Evolutionary conservation across 2,888 invertebrate genomes (phyloP).

Genomic region (Camponotus fellah): DNA sequence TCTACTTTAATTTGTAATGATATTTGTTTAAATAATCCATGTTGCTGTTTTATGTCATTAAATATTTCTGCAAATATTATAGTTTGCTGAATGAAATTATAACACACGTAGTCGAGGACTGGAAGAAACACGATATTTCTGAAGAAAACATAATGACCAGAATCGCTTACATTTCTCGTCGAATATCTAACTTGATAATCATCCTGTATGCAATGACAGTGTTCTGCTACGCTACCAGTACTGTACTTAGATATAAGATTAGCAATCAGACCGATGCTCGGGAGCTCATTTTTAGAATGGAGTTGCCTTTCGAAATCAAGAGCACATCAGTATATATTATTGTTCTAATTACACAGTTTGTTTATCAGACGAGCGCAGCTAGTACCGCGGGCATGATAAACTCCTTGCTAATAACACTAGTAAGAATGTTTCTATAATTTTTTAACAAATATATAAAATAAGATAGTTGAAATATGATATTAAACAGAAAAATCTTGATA

Average conservation of each 20-base stretch:
- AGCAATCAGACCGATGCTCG: not conserved
- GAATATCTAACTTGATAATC: conserved; percentile 42
- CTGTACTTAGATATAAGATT: not conserved
- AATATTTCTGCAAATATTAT: conserved; percentile 10
- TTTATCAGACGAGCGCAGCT: conserved; percentile 52
- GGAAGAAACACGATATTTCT: conserved; percentile 27
- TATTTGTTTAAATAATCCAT: not conserved
- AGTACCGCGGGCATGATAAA: conserved; percentile 41
- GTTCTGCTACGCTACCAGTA: conserved; percentile 27
- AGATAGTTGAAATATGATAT: not conserved
- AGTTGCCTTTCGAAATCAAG: conserved; percentile 54
- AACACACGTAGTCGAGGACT: conserved; percentile 51
- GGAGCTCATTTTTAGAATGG: conserved; percentile 56
- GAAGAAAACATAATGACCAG: conserved; percentile 50
- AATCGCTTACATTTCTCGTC: conserved; percentile 41
- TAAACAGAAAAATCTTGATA: too few relatives aligned
- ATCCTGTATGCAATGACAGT: not conserved
- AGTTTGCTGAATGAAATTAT: conserved; percentile 54
- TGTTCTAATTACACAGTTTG: conserved; percentile 43
- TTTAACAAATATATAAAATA: not conserved
- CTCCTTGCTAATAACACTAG: conserved; percentile 55
- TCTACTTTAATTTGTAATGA: not conserved
- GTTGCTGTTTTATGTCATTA: not conserved
- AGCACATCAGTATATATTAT: conserved; percentile 42
- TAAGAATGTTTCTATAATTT: conserved; percentile 36